phyloP scores from a whole-genome alignment of 1,140 invertebrate species.

The Zaprionus capensis region DNA sequence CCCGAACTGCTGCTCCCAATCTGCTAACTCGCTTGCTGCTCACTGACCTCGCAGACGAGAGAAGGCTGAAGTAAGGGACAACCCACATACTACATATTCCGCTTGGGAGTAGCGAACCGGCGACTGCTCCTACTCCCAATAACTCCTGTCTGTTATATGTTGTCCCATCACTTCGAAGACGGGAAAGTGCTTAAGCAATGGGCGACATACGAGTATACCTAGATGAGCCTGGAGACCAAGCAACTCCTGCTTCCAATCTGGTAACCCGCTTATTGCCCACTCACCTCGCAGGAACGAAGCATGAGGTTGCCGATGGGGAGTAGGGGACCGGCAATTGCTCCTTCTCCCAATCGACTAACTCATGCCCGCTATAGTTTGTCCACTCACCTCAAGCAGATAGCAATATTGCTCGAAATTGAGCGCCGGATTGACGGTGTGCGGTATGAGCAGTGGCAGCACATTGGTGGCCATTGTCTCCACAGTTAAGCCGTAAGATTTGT shows the following conservation, averaged over 20 bases:
- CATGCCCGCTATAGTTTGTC: background rate
- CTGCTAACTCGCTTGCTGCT: no score
- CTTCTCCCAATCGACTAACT: background rate
- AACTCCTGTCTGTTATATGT: no score
- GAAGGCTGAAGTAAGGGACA: no score
- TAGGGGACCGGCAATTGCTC: background rate
- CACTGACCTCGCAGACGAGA: no score
- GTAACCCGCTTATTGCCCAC: background rate
- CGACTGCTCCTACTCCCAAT: no score
- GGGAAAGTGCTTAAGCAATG: no score
- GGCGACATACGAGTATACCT: no score
- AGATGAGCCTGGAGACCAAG: no score
- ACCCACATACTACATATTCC: no score
- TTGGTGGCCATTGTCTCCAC: conserved; percentile 96
- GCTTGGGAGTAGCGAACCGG: no score
- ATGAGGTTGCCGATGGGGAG: background rate
- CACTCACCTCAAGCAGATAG: conserved; percentile 90
- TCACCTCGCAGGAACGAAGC: background rate
- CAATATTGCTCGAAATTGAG: conserved; percentile 96
- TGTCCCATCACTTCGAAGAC: no score
- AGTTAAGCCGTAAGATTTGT: conserved; percentile 96
- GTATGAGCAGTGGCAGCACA: conserved; percentile 96
- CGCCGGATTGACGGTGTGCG: conserved; percentile 95
- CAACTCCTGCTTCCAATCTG: background rate
- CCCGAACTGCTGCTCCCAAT: no score